phyloP scores from a whole-genome alignment of 92 coral and sea anemone genomes.

The Actinernus sp. region DNA sequence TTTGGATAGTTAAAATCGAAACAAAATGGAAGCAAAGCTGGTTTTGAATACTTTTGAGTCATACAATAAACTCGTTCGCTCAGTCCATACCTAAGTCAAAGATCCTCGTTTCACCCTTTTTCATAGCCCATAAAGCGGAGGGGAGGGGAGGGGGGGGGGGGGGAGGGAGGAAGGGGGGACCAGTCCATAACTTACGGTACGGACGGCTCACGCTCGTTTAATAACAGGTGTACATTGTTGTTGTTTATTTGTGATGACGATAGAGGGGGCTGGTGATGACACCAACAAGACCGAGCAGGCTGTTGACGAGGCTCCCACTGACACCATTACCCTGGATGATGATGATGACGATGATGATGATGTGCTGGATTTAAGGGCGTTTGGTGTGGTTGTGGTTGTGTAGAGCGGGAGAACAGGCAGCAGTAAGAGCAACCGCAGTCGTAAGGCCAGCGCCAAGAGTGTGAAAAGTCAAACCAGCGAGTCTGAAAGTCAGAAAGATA shows the following conservation, averaged over 20 bases:
- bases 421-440: conserved; percentile 85
- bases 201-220: no score
- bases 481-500: conserved; percentile 60
- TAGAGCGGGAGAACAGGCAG: conserved; percentile 86
- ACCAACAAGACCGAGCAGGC: conserved; percentile 52
- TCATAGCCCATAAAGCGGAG: no score
- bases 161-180: no score
- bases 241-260: background rate
- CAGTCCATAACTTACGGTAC: no score
- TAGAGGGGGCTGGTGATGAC: conserved; percentile 38
- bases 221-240: no score
- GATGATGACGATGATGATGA: conserved; percentile 98
- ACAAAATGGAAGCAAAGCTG: no score
- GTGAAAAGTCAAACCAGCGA: conserved; percentile 78
- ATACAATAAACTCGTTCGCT: no score
- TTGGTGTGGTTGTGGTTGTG: conserved; percentile 30
- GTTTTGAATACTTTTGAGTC: no score
- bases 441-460: conserved; percentile 87
- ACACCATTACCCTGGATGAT: conserved; percentile 44
- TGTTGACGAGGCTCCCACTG: conserved; percentile 47
- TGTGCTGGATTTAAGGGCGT: conserved; percentile 93
- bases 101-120: no score
- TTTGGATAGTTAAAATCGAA: no score
- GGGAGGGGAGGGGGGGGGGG: no score
- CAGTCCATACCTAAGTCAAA: no score